Evolutionary conservation across 2,797 vertebrate species (phyloP), one percentile per base, ranked within the genome.

Genomic region (Podargus strigoides): DNA sequence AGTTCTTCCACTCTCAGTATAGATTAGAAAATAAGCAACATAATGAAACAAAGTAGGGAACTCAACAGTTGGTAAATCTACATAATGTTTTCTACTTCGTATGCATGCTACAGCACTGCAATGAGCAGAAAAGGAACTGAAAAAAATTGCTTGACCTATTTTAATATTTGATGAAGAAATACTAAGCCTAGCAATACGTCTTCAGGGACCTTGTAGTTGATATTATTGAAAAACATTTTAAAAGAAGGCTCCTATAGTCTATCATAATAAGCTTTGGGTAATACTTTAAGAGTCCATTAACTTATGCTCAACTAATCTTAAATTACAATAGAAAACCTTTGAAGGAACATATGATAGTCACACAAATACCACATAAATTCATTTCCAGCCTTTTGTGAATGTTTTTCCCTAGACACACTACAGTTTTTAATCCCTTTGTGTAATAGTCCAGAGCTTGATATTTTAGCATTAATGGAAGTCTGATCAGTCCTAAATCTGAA

Each of bases 241-340:
- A 67, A 95, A 89, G 81, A n/a, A 91, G 47, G 60, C 36, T 96
- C n/a, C 76, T n/a, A 58, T 76, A 95, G 83, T 91, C 69, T 95
- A 72, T 59, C 70, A 64, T 94, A 96, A 97, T 94, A 97, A 95
- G 91, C 96, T 96, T 93, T 96, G 80, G 66, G 27, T 96, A 96
- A 96, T 91, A 94, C 85, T 91, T 92, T 94, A 95, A 95, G 91
- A 97, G 89, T 86, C 91, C 94, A 96, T 97, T 97, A 96, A 95
- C 58, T 94, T 93, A 79, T 88, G 78, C 52, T 97, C 89, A 96
- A 69, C 86, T 96, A 97, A 97, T 93, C 92, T 97, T 96, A 74
- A 97, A 96, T 95, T 96, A 96, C 86, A 97, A 91, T 80, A 81
- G 92, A 93, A 96, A 96, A 87, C 85, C 91, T 86, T 94, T 88